Conservation (phyloP, 1,140 invertebrate genomes). For the Sarcophaga peregrina region DNA sequence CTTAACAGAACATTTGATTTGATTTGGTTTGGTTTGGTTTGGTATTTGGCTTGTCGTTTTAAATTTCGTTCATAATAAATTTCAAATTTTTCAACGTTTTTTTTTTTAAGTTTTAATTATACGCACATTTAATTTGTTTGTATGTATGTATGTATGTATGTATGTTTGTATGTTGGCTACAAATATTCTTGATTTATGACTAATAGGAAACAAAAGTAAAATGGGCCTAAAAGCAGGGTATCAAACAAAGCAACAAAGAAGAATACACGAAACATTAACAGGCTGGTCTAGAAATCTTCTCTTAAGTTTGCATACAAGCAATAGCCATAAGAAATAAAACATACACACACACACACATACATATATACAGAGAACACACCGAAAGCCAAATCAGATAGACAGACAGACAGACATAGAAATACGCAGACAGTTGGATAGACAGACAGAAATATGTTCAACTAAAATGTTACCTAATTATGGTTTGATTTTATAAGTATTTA, state of each 20-base stretch:
- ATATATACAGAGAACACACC: too few species aligned
- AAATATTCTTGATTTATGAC: conserved; percentile 17
- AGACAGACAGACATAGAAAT: too few species aligned
- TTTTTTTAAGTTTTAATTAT: conserved; percentile 24
- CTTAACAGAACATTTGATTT: too few species aligned
- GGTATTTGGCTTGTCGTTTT: not conserved
- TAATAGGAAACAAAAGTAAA: not conserved
- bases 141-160: too few species aligned
- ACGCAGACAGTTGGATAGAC: not conserved
- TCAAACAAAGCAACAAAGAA: not conserved
- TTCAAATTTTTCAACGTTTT: not conserved
- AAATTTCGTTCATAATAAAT: conserved; percentile 22
- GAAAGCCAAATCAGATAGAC: too few species aligned
- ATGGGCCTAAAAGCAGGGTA: not conserved
- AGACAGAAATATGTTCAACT: conserved; percentile 9
- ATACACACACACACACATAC: too few species aligned
- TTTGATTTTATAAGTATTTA: not conserved
- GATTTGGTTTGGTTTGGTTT: not conserved
- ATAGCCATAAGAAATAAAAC: not conserved
- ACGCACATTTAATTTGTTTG: not conserved
- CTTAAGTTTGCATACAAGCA: not conserved
- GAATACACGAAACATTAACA: not conserved
- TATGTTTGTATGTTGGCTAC: too few species aligned
- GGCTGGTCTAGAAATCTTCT: conserved; percentile 5
- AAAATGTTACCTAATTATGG: conserved; percentile 27